These are phyloP conservation scores for Merops nubicus DNA, from an alignment of 2,113 vertebrate genomes.

Conservation along the genomic window DNA sequence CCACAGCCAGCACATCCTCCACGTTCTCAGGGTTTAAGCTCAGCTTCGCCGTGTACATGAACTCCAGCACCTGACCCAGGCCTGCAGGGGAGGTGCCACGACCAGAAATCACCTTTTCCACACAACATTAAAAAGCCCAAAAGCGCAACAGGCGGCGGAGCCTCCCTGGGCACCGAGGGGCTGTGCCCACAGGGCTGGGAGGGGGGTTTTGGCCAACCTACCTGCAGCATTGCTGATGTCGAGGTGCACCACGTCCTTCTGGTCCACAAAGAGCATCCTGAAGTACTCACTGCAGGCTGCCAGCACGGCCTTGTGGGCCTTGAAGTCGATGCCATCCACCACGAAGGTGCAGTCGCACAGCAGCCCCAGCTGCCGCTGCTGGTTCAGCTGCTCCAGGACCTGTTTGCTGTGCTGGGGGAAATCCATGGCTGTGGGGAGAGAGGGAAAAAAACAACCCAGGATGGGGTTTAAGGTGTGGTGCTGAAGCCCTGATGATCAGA, in stretches of 20 bases:
- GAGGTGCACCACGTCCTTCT: slow-evolving; percentile 96
- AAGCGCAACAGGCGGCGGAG: too few relatives aligned
- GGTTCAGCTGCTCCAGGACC: slow-evolving; percentile 93
- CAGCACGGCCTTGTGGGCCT: slow-evolving; percentile 95
- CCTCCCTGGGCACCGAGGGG: too few relatives aligned
- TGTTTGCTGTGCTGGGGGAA: slow-evolving; percentile 95
- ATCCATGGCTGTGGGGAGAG: slow-evolving; percentile 83
- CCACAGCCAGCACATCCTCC: slow-evolving; percentile 91
- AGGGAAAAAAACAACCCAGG: neutral
- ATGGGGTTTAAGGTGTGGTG: rapidly evolving
- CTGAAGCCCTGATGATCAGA: rapidly evolving
- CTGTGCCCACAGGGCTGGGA: too few relatives aligned
- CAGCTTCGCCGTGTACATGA: slow-evolving; percentile 97
- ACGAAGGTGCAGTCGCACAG: slow-evolving; percentile 98
- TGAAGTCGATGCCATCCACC: slow-evolving; percentile 95
- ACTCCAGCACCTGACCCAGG: slow-evolving; percentile 93
- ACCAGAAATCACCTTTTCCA: neutral
- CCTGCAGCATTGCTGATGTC: slow-evolving; percentile 98
- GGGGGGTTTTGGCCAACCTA: neutral
- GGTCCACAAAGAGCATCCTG: slow-evolving; percentile 93
- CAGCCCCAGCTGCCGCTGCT: slow-evolving; percentile 91
- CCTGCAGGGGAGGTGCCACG: slow-evolving; percentile 65
- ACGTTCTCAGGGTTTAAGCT: slow-evolving; percentile 88
- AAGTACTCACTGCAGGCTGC: slow-evolving; percentile 96
- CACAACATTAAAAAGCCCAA: rapidly evolving